Percentiles rank a stretch among this genome's conserved stretches.
Conservation (phyloP, 2,113 vertebrate genomes). For the Bos indicus region DNA sequence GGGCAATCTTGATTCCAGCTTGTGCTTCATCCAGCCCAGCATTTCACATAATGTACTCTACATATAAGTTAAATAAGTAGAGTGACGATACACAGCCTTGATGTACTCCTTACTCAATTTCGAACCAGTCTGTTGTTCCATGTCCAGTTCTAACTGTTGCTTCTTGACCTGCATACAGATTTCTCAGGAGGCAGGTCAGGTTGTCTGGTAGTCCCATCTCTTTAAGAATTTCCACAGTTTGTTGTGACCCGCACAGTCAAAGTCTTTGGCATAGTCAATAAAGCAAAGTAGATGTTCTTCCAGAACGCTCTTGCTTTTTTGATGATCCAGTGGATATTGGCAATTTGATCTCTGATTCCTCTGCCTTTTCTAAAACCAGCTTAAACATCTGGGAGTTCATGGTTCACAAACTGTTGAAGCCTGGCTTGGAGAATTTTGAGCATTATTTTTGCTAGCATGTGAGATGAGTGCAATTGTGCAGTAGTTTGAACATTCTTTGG, state of each 20-base stretch:
- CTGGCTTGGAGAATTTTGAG: background rate
- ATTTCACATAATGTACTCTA: background rate
- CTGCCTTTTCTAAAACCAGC: background rate
- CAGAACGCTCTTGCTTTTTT: background rate
- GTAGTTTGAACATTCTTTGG: background rate
- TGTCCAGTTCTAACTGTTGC: background rate
- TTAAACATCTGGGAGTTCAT: background rate
- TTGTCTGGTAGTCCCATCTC: background rate
- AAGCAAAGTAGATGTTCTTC: background rate
- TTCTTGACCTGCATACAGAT: background rate
- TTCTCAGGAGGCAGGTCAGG: background rate
- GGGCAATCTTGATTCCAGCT: background rate
- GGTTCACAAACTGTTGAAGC: accelerated
- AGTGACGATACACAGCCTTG: background rate
- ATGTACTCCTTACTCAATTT: background rate
- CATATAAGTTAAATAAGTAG: background rate
- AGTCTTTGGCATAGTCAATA: background rate
- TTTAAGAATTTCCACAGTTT: background rate
- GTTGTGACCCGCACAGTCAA: background rate
- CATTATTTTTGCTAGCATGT: background rate
- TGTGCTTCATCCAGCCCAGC: background rate
- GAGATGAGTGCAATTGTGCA: background rate
- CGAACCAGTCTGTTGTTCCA: background rate
- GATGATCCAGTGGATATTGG: accelerated
- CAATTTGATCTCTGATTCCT: background rate